Base-by-base conservation (phyloP, 2,797 vertebrate genomes). In the Cacajao melanocephalus region DNA sequence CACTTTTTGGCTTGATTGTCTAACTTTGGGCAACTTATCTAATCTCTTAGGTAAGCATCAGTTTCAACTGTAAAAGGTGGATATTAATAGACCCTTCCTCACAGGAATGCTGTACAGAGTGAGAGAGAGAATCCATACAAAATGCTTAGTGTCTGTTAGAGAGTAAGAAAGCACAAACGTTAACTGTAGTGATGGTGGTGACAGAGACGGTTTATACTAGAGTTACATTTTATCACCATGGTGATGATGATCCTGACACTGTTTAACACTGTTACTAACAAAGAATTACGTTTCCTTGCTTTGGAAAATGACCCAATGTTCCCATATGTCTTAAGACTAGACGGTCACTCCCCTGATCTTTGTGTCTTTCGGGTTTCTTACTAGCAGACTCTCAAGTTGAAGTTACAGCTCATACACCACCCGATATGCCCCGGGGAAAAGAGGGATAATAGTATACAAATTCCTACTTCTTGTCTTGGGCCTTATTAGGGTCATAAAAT, bases 401-500 rank as follows among this genome's bases (percentile, higher is more conserved):
- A 94, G 87, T 50, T 85, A 83, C 8, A 83, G 67, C 72, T 94
- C n/a, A 3, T 5, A 87, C 4, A 86, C 80, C 87, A 79, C 44
- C 78, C 78, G 92, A 20, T 20, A 83, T 24, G 50, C 88, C 94
- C 61, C 4, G 1, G 14, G 79, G 90, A 83, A 85, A 94, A 67
- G 11, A 88, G 39, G 50, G 87, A 90, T 93, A 73, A 88, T 96
- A 86, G 70, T 33, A 87, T 28, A 86, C 14, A 94, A 55, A 97
- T 97, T 97, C 75, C 75, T 91, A 72, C 88, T 70, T 76, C 84
- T 88, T 92, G 93, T 72, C 52, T 78, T 52, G 78, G 61, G 57
- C 78, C 75, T 97, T 95, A 97, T 97, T 96, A 97, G 79, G n/a
- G 19, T 36, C 94, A 76, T 36, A 96, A 52, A 86, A 97, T 95